Evolutionary conservation across 2,888 invertebrate genomes (phyloP), one percentile per base, ranked within the genome.

Genomic region (Yponomeuta sedellus): DNA sequence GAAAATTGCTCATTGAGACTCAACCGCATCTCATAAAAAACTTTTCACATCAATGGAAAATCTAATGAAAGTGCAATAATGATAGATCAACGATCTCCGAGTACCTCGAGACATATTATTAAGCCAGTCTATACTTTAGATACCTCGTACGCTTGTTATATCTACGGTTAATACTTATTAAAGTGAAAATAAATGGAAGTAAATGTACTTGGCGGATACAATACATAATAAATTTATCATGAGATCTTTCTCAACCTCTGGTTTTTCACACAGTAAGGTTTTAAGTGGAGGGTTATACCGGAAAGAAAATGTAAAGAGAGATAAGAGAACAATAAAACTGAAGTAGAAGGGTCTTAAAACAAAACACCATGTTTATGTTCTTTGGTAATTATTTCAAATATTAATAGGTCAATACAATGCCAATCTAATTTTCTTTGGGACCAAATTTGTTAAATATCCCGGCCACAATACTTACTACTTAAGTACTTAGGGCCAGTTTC

Each of bases 1-100:
- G 44, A 52, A 52, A 52, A 52, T 52, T 52, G 25, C 59, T 25
- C 34, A 70, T 72, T 67, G 73, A 74, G 72, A 74, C 72, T 67
- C 69, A 72, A 73, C 74, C 74, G 65, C 72, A 61, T 68, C 68
- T 69, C 68, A 71, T 70, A 70, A 70, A 69, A 68, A 69, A 67
- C 69, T 70, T 71, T 72, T 71, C 67, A 64, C 66, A 58, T 61
- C 59, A 68, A 68, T 68, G 67, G 65, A 64, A 63, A 63, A 63
- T 40, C 20, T 39, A 40, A 20, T 22, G 66, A 68, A 66, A 69
- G 67, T 64, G 66, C 63, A 63, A 20, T 44, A 40, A 63, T 63
- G 40, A 62, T 34, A 34, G 63, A 44, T 40, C 63, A 63, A 63
- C 44, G 63, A 63, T 63, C 44, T 63, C 40, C n/a, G 61, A 8